These are phyloP conservation scores for Channa maculata DNA, from an alignment of 2,113 vertebrate genomes.

Conservation along the genomic window DNA sequence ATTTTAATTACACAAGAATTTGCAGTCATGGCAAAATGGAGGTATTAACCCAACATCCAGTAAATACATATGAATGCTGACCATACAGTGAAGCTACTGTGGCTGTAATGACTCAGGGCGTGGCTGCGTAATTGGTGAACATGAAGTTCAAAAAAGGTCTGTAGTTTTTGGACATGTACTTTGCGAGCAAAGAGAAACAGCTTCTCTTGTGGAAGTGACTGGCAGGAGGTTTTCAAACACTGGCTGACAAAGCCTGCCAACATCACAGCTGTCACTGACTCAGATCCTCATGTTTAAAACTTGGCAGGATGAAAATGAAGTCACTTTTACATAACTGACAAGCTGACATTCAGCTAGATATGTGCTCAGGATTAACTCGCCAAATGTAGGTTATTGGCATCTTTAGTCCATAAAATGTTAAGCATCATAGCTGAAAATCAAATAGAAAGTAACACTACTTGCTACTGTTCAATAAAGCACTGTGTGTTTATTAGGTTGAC, in stretches of 20 bases:
- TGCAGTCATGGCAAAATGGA: slow-evolving; percentile 42
- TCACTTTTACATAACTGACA: slow-evolving; percentile 37
- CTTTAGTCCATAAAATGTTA: slow-evolving; percentile 4
- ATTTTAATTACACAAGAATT: slow-evolving; percentile 65
- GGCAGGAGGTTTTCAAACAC: slow-evolving; percentile 50
- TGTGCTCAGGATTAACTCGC: slow-evolving; percentile 27
- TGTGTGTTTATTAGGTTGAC: slow-evolving; percentile 22
- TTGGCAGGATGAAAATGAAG: slow-evolving; percentile 30
- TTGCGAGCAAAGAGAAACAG: slow-evolving; percentile 29
- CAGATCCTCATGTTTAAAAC: slow-evolving; percentile 22
- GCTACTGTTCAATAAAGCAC: slow-evolving; percentile 32
- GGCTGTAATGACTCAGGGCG: slow-evolving; percentile 52
- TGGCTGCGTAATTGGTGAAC: slow-evolving; percentile 59
- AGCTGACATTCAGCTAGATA: slow-evolving; percentile 50
- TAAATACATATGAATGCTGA: slow-evolving; percentile 49
- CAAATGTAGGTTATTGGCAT: slow-evolving; percentile 20
- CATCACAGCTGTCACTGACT: slow-evolving; percentile 48
- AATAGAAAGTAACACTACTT: slow-evolving; percentile 22
- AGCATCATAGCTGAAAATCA: slow-evolving; percentile 29
- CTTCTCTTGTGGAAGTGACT: slow-evolving; percentile 39
- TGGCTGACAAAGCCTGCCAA: slow-evolving; percentile 22
- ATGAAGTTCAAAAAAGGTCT: slow-evolving; percentile 57
- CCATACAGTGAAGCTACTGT: slow-evolving; percentile 63
- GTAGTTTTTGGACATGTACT: slow-evolving; percentile 10
- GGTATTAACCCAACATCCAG: slow-evolving; percentile 41